Base-by-base conservation (phyloP, 2,797 vertebrate genomes). In the Arctocebus calabarensis region DNA sequence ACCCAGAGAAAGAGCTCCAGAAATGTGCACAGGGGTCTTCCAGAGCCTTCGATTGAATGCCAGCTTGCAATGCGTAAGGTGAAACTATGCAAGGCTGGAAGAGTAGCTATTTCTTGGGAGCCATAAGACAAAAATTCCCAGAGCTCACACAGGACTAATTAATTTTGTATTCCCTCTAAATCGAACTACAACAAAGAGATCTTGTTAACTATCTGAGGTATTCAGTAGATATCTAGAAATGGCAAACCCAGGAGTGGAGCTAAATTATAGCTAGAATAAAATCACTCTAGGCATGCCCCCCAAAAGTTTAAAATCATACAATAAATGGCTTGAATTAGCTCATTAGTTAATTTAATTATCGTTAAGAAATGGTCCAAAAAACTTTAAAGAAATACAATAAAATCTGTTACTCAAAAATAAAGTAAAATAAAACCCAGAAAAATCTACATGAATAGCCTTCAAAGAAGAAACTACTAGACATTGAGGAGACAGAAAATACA, bases 321-420 rank as follows among this genome's bases (percentile, higher is more conserved):
- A 71, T 23, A 86, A 57, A 9, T 68, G 11, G 17, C 62, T 87
- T 27, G 68, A 52, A 89, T 22, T 57, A 61, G 11, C 25, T 14
- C 34, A 9, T 5, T 5, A 79, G 7, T 79, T 78, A 85, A 71
- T 20, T 70, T 79, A 68, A 77, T 70, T 84, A 61, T 62, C 43
- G 84, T 16, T n/a, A 75, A 78, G 25, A 75, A 92, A 78, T 86
- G 57, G 37, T 19, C 14, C 37, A 77, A 29, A 19, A 66, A 14
- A 73, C 43, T 61, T 84, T 70, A 89, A 90, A 90, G 32, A 74
- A 73, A 83, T 91, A 55, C 9, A 68, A 62, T 11, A 88, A 91
- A 91, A 86, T 19, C 22, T 7, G 27, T 62, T 9, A 55, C 45
- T 70, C 0, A 25, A 48, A 64, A 90, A 62, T 52, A 52, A 52